Evolutionary conservation across 2,797 vertebrate genomes (phyloP), one percentile per base, ranked within the genome.

Genomic region (Sphenodon punctatus): DNA sequence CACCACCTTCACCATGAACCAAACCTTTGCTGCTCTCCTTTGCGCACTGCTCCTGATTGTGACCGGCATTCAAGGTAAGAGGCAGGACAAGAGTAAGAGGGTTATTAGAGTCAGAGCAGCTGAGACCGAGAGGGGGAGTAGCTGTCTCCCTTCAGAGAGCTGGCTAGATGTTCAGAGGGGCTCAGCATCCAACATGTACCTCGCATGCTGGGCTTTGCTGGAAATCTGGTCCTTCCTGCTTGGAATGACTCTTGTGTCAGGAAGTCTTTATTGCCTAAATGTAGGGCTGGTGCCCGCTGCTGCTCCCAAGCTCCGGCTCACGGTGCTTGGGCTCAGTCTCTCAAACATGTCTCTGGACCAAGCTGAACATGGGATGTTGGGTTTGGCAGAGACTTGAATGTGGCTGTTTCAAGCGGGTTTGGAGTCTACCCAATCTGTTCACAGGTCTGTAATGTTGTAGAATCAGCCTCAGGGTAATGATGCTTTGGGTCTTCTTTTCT

Each of bases 21-120:
- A 22, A 66, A 64, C 38, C 2, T 25, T 39, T 39, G 32, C 39
- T 61, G 30, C 90, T 16, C 19, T 75, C 64, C 49, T 89, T 75
- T 88, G 82, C 61, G 65, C 78, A 38, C 48, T 83, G 12, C 15
- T 90, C 20, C 71, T 94, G 77, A 53, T 80, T 58, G 63, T 79
- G 32, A 75, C 20, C 42, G 78, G 66, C 42, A 76, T 25, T 67
- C 67, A 90, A 90, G 91, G 93, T 93, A 85, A 91, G 90, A 13
- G 67, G 30, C 25, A 60, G 30, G 75, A 65, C 49, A 23, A 55
- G 11, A 7, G 13, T 15, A 42, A 12, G 4, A 20, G 61, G 60
- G 22, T 25, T 67, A 55, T 23, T 59, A 22, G 30, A 78, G 61
- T 22, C n/a, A 67, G 4, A 58, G 51, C 39, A 67, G 46, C 43